These are phyloP conservation scores for Corticium candelabrum DNA, from an alignment of 37 sponge, comb jelly and placozoan species.

Conservation along the genomic window DNA sequence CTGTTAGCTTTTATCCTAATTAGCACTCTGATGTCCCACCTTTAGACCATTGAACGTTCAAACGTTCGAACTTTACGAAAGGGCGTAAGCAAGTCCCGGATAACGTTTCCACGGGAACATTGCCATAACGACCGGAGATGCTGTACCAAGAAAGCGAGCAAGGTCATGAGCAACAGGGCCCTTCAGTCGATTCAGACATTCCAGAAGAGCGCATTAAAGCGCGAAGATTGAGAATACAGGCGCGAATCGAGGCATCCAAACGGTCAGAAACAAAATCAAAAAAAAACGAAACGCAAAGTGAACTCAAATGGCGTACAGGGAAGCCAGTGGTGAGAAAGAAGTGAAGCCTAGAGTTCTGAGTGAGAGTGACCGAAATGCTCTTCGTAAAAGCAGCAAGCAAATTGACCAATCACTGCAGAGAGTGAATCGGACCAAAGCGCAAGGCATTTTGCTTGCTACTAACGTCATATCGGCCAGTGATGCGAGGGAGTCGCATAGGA, in stretches of 20 bases:
- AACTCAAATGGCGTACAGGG: too few relatives aligned
- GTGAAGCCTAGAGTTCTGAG: conserved; percentile 39
- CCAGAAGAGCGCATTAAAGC: conserved; percentile 70
- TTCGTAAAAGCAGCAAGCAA: conserved; percentile 62
- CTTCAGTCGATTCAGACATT: conserved; percentile 40
- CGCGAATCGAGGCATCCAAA: conserved; percentile 40
- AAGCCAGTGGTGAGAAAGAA: conserved; percentile 13
- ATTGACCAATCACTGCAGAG: conserved; percentile 51
- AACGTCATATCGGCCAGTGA: conserved; percentile 83
- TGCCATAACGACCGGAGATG: too few relatives aligned
- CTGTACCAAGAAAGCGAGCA: too few relatives aligned
- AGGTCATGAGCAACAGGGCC: conserved; percentile 14
- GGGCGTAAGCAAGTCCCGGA: too few relatives aligned
- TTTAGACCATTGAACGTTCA: too few relatives aligned
- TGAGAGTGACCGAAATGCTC: conserved; percentile 43
- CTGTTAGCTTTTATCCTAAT: too few relatives aligned
- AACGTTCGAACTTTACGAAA: too few relatives aligned
- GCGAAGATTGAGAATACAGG: conserved; percentile 49
- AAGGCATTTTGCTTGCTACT: conserved; percentile 80
- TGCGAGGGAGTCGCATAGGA: conserved; percentile 60
- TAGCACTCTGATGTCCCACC: too few relatives aligned
- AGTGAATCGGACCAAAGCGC: conserved; percentile 58
- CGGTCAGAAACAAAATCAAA: not conserved
- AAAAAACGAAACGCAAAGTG: conserved; percentile 12
- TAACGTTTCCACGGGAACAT: too few relatives aligned